Evolutionary conservation across 2,888 invertebrate genomes (phyloP).

Genomic region (Drosophila neoperkinsi): DNA sequence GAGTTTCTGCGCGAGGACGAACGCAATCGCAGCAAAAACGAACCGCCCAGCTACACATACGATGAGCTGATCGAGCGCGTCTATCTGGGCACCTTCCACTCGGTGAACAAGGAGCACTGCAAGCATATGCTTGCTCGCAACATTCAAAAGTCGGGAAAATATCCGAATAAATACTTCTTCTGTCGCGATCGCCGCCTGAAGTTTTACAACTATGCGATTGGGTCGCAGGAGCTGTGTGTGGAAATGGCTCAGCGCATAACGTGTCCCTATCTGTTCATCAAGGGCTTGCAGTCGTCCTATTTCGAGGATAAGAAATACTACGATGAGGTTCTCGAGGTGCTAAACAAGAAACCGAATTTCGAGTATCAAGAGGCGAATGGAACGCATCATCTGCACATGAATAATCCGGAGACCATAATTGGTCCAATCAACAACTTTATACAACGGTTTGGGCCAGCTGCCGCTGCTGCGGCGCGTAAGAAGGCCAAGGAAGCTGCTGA

Average conservation of each 20-base stretch:
- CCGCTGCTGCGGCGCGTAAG: conserved; percentile 87
- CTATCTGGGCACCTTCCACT: conserved; percentile 87
- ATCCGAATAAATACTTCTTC: conserved; percentile 88
- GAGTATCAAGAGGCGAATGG: conserved; percentile 88
- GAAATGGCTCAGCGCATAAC: conserved; percentile 87
- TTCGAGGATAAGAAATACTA: conserved; percentile 87
- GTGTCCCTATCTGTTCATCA: conserved; percentile 89
- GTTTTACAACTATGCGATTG: conserved; percentile 83
- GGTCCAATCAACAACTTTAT: conserved; percentile 87
- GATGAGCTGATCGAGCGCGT: conserved; percentile 88
- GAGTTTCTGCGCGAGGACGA: conserved; percentile 86
- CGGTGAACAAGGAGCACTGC: conserved; percentile 87
- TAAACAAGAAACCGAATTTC: conserved; percentile 87
- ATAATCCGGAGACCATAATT: conserved; percentile 88
- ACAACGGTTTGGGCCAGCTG: conserved; percentile 87
- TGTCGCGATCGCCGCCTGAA: conserved; percentile 89
- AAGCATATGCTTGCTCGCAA: conserved; percentile 87
- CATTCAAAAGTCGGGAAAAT: conserved; percentile 86
- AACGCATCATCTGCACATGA: conserved; percentile 91
- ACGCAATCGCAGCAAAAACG: conserved; percentile 83
- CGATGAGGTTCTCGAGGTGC: conserved; percentile 87
- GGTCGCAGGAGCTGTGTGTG: conserved; percentile 86
- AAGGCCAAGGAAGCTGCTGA: conserved; percentile 86
- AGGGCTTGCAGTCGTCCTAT: conserved; percentile 87
- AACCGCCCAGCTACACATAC: conserved; percentile 88